These are phyloP conservation scores for Fratercula arctica DNA, from an alignment of 2,797 vertebrate genomes.

Conservation along the genomic window DNA sequence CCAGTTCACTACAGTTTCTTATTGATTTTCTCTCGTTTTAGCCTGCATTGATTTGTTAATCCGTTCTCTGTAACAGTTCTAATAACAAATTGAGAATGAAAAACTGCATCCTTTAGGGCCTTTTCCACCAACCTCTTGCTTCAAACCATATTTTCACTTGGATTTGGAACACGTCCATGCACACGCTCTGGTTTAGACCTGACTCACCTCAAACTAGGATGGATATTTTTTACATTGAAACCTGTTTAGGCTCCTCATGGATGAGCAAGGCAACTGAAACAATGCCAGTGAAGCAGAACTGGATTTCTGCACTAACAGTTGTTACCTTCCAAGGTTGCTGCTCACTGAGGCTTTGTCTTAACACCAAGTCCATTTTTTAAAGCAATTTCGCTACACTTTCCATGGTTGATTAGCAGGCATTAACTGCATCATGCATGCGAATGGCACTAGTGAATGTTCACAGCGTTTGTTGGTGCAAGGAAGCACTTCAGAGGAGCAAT, in stretches of 20 bases:
- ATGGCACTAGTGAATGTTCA: background rate
- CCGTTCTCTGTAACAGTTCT: constrained; percentile 47
- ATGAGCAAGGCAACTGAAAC: background rate
- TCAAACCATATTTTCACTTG: background rate
- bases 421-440: background rate
- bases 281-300: background rate
- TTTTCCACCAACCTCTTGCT: constrained; percentile 13
- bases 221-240: background rate
- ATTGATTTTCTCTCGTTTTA: constrained; percentile 72
- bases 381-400: background rate
- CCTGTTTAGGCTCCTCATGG: background rate
- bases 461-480: background rate
- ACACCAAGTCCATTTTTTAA: background rate
- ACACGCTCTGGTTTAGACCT: background rate
- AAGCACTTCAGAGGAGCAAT: background rate
- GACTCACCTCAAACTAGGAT: background rate
- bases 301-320: background rate
- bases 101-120: constrained; percentile 30
- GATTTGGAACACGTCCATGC: background rate
- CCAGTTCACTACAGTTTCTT: constrained; percentile 59
- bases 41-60: constrained; percentile 68
- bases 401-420: background rate
- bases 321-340: background rate
- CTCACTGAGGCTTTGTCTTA: background rate
- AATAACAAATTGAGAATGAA: constrained; percentile 53